phyloP scores from a whole-genome alignment of 2,797 vertebrate genomes.

The Microchirus variegatus region DNA sequence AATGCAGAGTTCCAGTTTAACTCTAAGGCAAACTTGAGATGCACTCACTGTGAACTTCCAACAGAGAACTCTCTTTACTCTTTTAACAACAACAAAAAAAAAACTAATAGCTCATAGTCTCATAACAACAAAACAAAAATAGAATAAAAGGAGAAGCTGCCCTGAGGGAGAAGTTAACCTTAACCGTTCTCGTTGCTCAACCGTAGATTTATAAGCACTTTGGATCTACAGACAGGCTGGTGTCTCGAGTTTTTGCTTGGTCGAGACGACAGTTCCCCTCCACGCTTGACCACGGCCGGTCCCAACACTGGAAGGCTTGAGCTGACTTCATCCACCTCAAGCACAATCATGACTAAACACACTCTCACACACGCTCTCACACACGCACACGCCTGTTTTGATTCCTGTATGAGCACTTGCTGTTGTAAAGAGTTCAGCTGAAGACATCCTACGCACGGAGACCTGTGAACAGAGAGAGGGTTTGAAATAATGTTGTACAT shows the following conservation, averaged over 20 bases:
- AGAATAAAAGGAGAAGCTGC: conserved; percentile 62
- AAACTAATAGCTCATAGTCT: conserved; percentile 44
- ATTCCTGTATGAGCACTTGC: conserved; percentile 48
- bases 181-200: conserved; percentile 47
- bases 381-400: conserved; percentile 18
- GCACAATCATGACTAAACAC: conserved; percentile 34
- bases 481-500: background rate
- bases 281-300: conserved; percentile 28
- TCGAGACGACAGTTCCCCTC: conserved; percentile 49
- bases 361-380: conserved; percentile 21
- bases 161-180: conserved; percentile 69
- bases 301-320: conserved; percentile 73
- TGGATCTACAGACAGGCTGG: conserved; percentile 70
- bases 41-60: conserved; percentile 59
- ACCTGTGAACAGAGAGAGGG: conserved; percentile 52
- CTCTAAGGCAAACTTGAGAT: conserved; percentile 79
- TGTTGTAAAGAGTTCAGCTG: conserved; percentile 21
- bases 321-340: conserved; percentile 66
- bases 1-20: conserved; percentile 75
- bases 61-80: conserved; percentile 49
- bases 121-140: conserved; percentile 32
- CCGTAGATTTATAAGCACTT: conserved; percentile 72
- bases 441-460: conserved; percentile 54
- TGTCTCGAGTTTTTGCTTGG: conserved; percentile 61
- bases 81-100: conserved; percentile 5